Percentiles rank a stretch among this genome's conserved stretches.
These are phyloP conservation scores for Hyles lineata DNA, from an alignment of 2,888 invertebrate species.

Conservation along the genomic window DNA sequence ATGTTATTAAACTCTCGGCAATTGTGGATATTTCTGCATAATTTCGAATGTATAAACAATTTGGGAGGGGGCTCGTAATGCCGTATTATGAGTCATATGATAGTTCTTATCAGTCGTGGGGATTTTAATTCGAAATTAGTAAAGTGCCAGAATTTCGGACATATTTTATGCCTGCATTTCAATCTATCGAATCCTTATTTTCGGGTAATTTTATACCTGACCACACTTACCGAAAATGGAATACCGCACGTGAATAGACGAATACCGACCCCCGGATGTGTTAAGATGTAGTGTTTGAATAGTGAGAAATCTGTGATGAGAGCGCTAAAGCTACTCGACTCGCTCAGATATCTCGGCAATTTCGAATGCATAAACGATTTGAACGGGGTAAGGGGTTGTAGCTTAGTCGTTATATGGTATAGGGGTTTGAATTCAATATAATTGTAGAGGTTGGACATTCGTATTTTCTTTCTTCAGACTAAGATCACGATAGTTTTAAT, in stretches of 20 bases:
- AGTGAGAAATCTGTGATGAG: slow-evolving; percentile 22
- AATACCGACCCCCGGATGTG: slow-evolving; percentile 26
- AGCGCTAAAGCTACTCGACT: neutral
- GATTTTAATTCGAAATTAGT: too few relatives aligned
- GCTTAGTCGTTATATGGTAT: neutral
- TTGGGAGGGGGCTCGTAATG: too few relatives aligned
- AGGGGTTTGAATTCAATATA: neutral
- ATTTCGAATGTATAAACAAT: too few relatives aligned
- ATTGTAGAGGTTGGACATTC: neutral
- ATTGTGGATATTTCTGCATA: too few relatives aligned
- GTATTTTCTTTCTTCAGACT: too few relatives aligned
- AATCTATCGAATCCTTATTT: neutral
- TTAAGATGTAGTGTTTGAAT: slow-evolving; percentile 25
- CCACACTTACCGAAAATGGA: slow-evolving; percentile 25
- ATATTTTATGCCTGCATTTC: too few relatives aligned
- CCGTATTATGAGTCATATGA: too few relatives aligned
- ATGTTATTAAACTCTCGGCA: neutral
- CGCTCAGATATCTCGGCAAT: slow-evolving; percentile 15
- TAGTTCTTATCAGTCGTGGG: too few relatives aligned
- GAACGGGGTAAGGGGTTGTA: neutral
- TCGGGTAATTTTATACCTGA: neutral
- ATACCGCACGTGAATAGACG: slow-evolving; percentile 11
- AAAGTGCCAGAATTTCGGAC: too few relatives aligned
- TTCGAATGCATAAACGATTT: neutral
- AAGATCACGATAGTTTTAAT: too few relatives aligned